A percentile compares a stretch with the other conserved stretches of the same genome.
phyloP scores from a whole-genome alignment of 2,888 invertebrate genomes.

The Platycheirus albimanus region DNA sequence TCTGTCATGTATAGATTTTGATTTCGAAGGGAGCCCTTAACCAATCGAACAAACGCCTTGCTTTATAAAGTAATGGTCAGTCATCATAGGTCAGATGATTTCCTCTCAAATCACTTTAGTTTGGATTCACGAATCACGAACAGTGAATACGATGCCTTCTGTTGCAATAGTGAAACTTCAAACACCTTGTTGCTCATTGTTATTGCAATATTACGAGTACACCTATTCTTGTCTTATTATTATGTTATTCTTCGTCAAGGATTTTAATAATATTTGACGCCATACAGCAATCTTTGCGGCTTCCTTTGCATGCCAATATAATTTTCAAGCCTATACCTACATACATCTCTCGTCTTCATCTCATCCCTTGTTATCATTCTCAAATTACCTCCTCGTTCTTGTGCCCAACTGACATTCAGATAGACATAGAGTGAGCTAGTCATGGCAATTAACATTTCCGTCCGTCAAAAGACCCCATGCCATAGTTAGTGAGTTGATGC shows the following conservation, averaged over 20 bases:
- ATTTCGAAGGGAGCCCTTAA: too few relatives aligned
- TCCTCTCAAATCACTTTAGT: too few relatives aligned
- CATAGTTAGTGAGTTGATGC: slow-evolving; percentile 10
- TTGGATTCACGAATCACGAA: too few relatives aligned
- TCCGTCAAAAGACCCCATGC: slow-evolving; percentile 41
- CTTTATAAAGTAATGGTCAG: too few relatives aligned
- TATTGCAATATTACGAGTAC: slow-evolving; percentile 8
- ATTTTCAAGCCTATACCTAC: background rate
- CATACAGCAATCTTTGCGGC: slow-evolving; percentile 11
- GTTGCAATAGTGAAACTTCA: too few relatives aligned
- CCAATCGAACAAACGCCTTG: too few relatives aligned
- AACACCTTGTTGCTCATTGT: background rate
- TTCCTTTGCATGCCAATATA: slow-evolving; percentile 20
- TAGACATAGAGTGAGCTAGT: slow-evolving; percentile 32
- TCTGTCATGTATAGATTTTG: too few relatives aligned
- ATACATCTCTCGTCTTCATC: background rate
- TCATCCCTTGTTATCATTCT: slow-evolving; percentile 24
- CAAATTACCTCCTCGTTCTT: slow-evolving; percentile 33
- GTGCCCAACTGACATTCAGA: slow-evolving; percentile 24
- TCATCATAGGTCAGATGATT: too few relatives aligned
- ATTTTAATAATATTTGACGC: slow-evolving; percentile 19
- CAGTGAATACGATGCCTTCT: too few relatives aligned
- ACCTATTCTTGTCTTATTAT: background rate
- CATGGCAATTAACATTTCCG: slow-evolving; percentile 61
- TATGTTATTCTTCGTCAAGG: slow-evolving; percentile 31